A percentile compares a stretch with the other conserved stretches of the same genome.
Conservation (phyloP, 2,888 invertebrate genomes). For the Syrista parreyssii region DNA sequence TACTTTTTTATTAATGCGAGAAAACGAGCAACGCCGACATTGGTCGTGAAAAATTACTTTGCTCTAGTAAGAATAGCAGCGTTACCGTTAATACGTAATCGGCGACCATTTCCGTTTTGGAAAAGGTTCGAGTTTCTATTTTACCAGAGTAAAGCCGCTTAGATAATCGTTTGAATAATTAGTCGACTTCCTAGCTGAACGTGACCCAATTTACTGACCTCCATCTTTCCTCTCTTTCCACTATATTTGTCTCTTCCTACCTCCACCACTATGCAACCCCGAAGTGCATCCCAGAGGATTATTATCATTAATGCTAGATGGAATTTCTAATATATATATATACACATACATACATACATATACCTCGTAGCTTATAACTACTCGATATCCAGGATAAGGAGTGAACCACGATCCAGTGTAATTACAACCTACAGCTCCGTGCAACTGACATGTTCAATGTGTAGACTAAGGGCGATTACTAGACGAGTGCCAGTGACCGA, state of each 20-base stretch:
- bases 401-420: conserved; percentile 33
- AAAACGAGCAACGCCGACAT: not conserved
- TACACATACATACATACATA: not conserved
- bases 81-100: not conserved
- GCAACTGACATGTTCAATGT: conserved; percentile 37
- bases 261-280: not conserved
- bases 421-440: conserved; percentile 40
- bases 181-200: not conserved
- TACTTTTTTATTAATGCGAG: not conserved
- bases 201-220: not conserved
- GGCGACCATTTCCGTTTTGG: not conserved
- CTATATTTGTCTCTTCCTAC: not conserved
- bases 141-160: not conserved
- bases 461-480: conserved; percentile 46
- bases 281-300: not conserved
- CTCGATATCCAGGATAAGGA: not conserved
- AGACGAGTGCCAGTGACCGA: conserved; percentile 40
- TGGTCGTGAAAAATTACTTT: not conserved
- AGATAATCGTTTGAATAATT: not conserved
- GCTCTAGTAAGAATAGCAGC: not conserved
- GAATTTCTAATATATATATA: not conserved
- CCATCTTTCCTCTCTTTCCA: not conserved
- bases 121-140: not conserved
- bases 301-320: not conserved
- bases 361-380: not conserved